These are phyloP conservation scores for Linepithema humile DNA, from an alignment of 1,140 invertebrate genomes.

Conservation along the genomic window DNA sequence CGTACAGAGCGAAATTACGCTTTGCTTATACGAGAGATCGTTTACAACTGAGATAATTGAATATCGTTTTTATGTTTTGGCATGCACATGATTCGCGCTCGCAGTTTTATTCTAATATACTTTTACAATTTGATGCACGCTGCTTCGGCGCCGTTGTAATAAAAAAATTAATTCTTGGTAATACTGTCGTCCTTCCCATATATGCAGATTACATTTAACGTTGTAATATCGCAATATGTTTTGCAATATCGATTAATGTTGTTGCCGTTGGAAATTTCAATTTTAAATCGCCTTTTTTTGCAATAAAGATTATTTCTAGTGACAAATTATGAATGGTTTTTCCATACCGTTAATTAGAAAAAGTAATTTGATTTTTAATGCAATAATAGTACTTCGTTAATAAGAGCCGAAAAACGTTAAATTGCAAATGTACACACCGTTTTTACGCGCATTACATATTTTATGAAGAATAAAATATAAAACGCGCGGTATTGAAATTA, in stretches of 20 bases:
- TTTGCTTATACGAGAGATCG: background rate
- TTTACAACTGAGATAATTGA: slow-evolving; percentile 15
- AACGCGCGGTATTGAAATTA: slow-evolving; percentile 17
- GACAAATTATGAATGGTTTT: slow-evolving; percentile 23
- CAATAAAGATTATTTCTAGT: background rate
- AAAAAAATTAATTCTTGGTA: slow-evolving; percentile 24
- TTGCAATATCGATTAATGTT: background rate
- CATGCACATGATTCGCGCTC: background rate
- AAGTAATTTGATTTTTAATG: background rate
- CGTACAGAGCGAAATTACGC: background rate
- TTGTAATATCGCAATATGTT: background rate
- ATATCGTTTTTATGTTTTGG: slow-evolving; percentile 4
- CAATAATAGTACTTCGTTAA: background rate
- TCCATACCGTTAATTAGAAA: background rate
- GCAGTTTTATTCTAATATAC: background rate
- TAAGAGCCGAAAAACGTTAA: background rate
- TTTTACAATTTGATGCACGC: background rate
- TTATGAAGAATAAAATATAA: slow-evolving; percentile 31
- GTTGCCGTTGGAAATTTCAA: background rate
- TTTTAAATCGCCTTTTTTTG: background rate
- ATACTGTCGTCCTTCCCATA: background rate
- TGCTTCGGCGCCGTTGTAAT: slow-evolving; percentile 1
- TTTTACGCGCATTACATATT: slow-evolving; percentile 21
- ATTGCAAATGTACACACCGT: background rate
- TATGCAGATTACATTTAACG: slow-evolving; percentile 9